These are phyloP conservation scores for Drosophila pseudotakahashii DNA, from an alignment of 2,888 invertebrate species.

Conservation along the genomic window DNA sequence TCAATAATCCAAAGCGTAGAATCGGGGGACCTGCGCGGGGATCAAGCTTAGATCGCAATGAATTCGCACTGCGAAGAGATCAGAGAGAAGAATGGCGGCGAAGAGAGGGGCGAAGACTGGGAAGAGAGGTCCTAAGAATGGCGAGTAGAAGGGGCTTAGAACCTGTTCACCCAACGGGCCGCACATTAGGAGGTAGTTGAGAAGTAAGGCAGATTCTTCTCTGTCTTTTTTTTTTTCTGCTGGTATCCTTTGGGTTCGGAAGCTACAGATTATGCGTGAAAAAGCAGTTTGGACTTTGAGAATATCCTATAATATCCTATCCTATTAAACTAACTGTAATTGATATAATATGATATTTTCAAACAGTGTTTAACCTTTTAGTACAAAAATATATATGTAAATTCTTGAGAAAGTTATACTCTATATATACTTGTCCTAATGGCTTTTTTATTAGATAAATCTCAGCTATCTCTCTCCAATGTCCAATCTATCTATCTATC, in stretches of 20 bases:
- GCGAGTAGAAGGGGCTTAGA: constrained; percentile 10
- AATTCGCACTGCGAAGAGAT: constrained; percentile 21
- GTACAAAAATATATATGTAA: too few species aligned
- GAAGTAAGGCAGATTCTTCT: constrained; percentile 42
- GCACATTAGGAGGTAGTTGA: constrained; percentile 60
- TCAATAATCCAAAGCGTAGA: constrained; percentile 61
- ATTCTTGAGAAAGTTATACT: too few species aligned
- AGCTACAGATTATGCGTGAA: neutral
- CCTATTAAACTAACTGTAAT: too few species aligned
- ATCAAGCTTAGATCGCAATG: constrained; percentile 38
- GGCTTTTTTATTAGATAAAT: neutral
- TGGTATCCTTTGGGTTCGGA: constrained; percentile 42
- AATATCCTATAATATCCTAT: constrained; percentile 24
- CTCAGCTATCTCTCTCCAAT: neutral
- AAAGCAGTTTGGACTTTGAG: too few species aligned
- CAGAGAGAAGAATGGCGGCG: neutral
- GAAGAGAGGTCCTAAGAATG: neutral
- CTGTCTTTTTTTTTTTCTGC: constrained; percentile 22
- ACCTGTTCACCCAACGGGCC: constrained; percentile 67
- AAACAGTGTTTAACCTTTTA: too few species aligned
- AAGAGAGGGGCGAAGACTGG: neutral
- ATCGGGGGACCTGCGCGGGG: constrained; percentile 1
- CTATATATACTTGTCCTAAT: neutral
- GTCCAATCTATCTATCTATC: neutral
- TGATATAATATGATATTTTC: neutral